Conservation (phyloP, 2,797 vertebrate species). For the Betta splendens region DNA sequence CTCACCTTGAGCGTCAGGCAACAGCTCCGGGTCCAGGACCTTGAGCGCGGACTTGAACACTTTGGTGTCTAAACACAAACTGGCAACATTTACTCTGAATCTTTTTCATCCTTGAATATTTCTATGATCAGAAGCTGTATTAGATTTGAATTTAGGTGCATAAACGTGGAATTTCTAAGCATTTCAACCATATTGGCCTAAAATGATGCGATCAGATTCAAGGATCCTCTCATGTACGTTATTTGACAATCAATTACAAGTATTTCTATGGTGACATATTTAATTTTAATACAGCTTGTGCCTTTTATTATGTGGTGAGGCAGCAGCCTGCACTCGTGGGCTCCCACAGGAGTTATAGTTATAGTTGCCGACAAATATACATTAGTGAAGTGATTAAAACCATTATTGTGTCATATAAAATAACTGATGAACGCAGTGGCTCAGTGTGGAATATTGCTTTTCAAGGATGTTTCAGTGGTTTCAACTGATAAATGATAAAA, state of each 20-base stretch:
- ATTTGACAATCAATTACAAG: background rate
- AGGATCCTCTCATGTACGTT: background rate
- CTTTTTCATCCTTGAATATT: slow-evolving; percentile 10
- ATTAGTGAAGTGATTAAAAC: background rate
- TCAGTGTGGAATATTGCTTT: background rate
- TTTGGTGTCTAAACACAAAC: slow-evolving; percentile 1
- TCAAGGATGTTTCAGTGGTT: background rate
- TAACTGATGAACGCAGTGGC: no score
- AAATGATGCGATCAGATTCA: background rate
- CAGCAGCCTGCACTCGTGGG: background rate
- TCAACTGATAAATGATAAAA: no score
- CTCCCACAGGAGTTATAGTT: background rate
- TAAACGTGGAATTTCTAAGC: background rate
- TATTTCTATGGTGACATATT: background rate
- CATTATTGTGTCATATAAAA: background rate
- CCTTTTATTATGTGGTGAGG: background rate
- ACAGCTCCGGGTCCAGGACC: slow-evolving; percentile 11
- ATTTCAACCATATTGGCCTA: no score
- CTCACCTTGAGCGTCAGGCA: slow-evolving; percentile 36
- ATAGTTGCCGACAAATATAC: background rate
- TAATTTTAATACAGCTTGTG: background rate
- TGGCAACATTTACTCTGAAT: background rate
- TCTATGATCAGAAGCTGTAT: background rate
- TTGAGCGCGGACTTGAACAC: slow-evolving; percentile 3
- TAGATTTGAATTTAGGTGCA: background rate